Conservation (phyloP, 1,140 invertebrate species). For the Periplaneta americana region DNA sequence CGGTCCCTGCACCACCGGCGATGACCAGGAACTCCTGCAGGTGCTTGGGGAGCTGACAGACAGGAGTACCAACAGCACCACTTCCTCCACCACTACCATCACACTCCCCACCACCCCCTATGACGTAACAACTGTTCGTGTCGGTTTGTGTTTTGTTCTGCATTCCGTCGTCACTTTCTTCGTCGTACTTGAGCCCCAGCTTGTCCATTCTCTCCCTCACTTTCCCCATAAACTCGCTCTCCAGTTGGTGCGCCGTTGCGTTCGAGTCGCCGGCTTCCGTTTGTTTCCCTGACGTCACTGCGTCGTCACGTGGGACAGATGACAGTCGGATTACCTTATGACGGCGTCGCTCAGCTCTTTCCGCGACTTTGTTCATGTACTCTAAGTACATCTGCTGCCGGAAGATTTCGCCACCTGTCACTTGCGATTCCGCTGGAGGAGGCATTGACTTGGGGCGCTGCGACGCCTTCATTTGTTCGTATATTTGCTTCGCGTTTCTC, state of each 20-base stretch:
- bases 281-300: neutral
- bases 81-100: neutral
- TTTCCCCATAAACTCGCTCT: conserved; percentile 63
- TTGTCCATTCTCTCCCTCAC: conserved; percentile 46
- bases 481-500: neutral
- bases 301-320: conserved; percentile 30
- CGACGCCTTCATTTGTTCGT: neutral
- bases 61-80: neutral
- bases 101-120: neutral
- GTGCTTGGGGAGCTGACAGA: conserved; percentile 57
- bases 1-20: neutral
- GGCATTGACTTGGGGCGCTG: neutral
- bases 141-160: conserved; percentile 26
- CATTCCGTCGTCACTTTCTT: conserved; percentile 42
- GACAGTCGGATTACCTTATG: conserved; percentile 70
- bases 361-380: conserved; percentile 69
- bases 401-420: conserved; percentile 55
- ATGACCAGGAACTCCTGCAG: conserved; percentile 62
- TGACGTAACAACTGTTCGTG: conserved; percentile 18
- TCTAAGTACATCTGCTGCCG: conserved; percentile 75
- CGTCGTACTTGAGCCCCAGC: conserved; percentile 50
- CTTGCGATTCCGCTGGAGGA: neutral
- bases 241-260: conserved; percentile 43
- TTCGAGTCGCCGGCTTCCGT: conserved; percentile 32
- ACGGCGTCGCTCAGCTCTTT: conserved; percentile 68